Evolutionary conservation across 2,888 invertebrate species (phyloP).

Genomic region (Cetonia aurata): DNA sequence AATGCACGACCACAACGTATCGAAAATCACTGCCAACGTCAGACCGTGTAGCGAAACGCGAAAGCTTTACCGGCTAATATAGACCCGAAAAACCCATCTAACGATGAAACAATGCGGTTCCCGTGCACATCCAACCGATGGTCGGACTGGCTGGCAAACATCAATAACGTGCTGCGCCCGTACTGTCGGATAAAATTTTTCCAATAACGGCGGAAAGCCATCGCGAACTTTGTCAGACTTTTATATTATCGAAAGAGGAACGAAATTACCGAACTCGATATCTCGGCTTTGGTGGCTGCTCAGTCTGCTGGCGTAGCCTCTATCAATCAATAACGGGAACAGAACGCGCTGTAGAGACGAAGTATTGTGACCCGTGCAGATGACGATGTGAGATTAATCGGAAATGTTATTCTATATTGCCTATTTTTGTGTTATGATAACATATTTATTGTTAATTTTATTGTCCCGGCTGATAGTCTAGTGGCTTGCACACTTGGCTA

Average conservation of each 20-base stretch:
- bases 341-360: background rate
- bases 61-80: background rate
- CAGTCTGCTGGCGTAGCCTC: background rate
- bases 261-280: constrained; percentile 19
- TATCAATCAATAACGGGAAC: constrained; percentile 5
- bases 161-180: constrained; percentile 10
- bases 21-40: too few species aligned
- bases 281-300: background rate
- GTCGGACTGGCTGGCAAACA: constrained; percentile 16
- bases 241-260: constrained; percentile 11
- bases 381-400: too few species aligned
- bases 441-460: too few species aligned
- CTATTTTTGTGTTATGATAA: too few species aligned
- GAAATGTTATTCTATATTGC: too few species aligned
- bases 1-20: too few species aligned
- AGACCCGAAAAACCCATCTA: constrained; percentile 18
- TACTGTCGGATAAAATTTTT: constrained; percentile 17
- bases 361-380: too few species aligned
- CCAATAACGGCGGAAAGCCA: constrained; percentile 23
- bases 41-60: too few species aligned
- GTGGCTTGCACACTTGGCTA: too few species aligned
- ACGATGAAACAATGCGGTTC: constrained; percentile 24
- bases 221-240: constrained; percentile 17
- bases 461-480: too few species aligned
- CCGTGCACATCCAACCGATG: background rate